phyloP scores from a whole-genome alignment of 2,888 invertebrate genomes.

The Drosophila melanocephala region DNA sequence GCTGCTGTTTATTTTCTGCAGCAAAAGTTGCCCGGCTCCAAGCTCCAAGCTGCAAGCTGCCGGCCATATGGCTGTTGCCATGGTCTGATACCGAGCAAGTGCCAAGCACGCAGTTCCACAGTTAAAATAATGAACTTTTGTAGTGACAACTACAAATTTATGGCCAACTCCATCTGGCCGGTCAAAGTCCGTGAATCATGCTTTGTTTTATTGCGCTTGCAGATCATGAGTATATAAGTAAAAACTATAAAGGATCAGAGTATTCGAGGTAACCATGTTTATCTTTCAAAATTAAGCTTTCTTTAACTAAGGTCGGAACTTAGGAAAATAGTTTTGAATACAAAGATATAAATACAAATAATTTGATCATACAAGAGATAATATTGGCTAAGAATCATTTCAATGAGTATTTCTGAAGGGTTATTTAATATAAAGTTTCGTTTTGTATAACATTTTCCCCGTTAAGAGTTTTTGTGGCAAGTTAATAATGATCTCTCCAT shows the following conservation, averaged over 20 bases:
- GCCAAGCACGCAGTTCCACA: slow-evolving; percentile 37
- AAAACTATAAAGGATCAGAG: not conserved
- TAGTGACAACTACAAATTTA: slow-evolving; percentile 72
- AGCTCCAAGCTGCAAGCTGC: not conserved
- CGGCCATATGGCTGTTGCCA: slow-evolving; percentile 31
- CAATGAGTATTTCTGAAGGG: not conserved
- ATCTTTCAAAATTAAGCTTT: not conserved
- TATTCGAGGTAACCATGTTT: not conserved
- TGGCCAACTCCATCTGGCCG: slow-evolving; percentile 30
- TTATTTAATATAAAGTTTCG: not conserved
- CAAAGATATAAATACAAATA: not conserved
- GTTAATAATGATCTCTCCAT: not conserved
- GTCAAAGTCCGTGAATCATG: slow-evolving; percentile 1
- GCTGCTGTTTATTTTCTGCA: slow-evolving; percentile 73
- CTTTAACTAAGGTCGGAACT: not conserved
- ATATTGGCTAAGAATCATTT: not conserved
- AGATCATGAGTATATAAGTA: slow-evolving; percentile 3
- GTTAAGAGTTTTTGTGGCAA: not conserved
- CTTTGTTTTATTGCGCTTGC: not conserved
- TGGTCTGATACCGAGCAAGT: slow-evolving; percentile 24
- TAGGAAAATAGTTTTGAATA: not conserved
- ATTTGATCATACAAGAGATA: not conserved
- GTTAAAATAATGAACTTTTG: slow-evolving; percentile 73
- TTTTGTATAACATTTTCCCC: not conserved
- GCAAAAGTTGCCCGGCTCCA: slow-evolving; percentile 45